Evolutionary conservation across 2,888 invertebrate species (phyloP).

Genomic region (Ganaspis brasiliensis): DNA sequence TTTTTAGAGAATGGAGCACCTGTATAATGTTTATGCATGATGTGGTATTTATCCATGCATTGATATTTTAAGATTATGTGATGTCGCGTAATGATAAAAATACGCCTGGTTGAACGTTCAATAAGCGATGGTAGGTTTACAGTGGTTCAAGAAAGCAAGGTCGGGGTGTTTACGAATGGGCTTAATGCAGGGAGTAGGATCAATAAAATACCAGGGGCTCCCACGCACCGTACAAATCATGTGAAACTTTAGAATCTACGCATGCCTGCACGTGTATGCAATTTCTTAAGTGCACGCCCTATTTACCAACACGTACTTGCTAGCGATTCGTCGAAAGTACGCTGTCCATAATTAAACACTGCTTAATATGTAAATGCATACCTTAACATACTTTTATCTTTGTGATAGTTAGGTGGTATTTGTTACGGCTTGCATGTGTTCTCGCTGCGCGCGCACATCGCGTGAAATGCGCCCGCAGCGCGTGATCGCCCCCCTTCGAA

Average conservation of each 20-base stretch:
- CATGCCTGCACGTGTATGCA: constrained; percentile 36
- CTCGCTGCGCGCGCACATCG: constrained; percentile 38
- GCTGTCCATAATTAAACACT: constrained; percentile 33
- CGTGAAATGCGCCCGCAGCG: constrained; percentile 35
- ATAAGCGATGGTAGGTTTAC: constrained; percentile 40
- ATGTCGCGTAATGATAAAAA: constrained; percentile 24
- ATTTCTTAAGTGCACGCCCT: constrained; percentile 43
- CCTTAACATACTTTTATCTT: constrained; percentile 26
- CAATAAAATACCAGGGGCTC: constrained; percentile 44
- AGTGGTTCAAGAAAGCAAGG: constrained; percentile 42
- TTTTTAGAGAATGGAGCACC: background rate
- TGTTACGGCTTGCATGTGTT: constrained; percentile 19
- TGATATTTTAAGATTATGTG: background rate
- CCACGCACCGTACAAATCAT: constrained; percentile 41
- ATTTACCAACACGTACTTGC: constrained; percentile 41
- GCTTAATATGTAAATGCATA: constrained; percentile 34
- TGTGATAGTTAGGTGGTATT: constrained; percentile 18
- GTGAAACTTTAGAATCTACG: constrained; percentile 36
- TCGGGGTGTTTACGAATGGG: constrained; percentile 43
- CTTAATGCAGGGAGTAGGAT: constrained; percentile 41
- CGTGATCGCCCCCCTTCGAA: constrained; percentile 15
- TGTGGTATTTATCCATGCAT: constrained; percentile 27
- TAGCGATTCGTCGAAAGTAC: constrained; percentile 30
- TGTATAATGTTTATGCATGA: background rate
- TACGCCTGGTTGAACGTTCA: constrained; percentile 29